Evolutionary conservation across 1,140 invertebrate genomes (phyloP), one percentile per base, ranked within the genome.

Genomic region (Ectropis grisescens): DNA sequence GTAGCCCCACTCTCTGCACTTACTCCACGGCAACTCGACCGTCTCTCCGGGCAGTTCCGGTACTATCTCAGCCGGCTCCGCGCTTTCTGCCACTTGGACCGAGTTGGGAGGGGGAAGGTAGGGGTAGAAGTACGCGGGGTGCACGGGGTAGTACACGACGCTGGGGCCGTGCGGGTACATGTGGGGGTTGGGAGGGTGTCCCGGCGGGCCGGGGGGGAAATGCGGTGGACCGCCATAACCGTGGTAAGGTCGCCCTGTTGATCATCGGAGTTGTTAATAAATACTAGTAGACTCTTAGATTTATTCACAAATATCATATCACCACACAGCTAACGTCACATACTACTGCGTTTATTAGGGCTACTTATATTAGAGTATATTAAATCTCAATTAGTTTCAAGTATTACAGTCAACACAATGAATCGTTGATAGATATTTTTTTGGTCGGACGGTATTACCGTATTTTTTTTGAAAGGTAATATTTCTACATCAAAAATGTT

Each of bases 11-110:
- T 26, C 27, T 40, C 47, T 34, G 43, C 50, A 80, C 75, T 80
- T 75, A 80, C 75, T 71, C 60, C 65, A 80, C 29, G 75, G 75
- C 33, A 80, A 58, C 46, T 76, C 71, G 54, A 80, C 75, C 23
- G 64, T 71, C 35, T 80, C 75, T 35, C 75, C 75, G 13, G 75
- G 68, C 37, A 80, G 49, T 57, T 69, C 52, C 9, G 74, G 62
- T 27, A 51, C 56, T 8, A 45, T 47, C 12, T 70, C 65, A 23
- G 46, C 43, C 26, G 51, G 56, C 19, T 47, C 52, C 22, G 49
- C 34, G 13, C 47, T 37, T 3, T 62, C 56, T 15, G 64, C 62
- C 16, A 71, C 50, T 38, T 55, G 23, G 25, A 34, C 43, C 28
- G 30, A 46, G 26, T 19, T 35, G 22, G 11, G 43, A 41, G 32